Evolutionary conservation across 2,888 invertebrate genomes (phyloP), one percentile per base, ranked within the genome.

Genomic region (Apodemia zela): DNA sequence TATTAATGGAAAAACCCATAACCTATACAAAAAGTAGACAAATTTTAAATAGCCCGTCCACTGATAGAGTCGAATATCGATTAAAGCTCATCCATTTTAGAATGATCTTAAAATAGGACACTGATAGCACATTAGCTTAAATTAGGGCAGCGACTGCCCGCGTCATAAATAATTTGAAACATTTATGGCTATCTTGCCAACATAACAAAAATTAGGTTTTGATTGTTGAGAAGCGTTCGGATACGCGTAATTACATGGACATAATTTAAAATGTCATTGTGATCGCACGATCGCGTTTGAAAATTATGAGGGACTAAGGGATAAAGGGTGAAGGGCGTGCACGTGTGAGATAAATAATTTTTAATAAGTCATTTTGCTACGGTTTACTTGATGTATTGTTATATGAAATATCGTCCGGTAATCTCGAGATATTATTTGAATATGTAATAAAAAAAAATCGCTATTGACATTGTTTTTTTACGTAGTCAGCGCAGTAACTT

Each of bases 221-320:
- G 54, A 84, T 84, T 84, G 84, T 86, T 70, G 73, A 73, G 76
- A 67, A 62, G 71, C 68, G 66, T 60, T 58, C 67, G 66, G 68
- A 58, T 63, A 68, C 69, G 67, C 71, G 70, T 71, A 72, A 73
- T 75, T 78, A 75, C 80, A 47, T 80, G 82, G 82, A 80, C 80
- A 86, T 82, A 84, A 87, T 88, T 89, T 88, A 84, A 89, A 89
- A 82, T 82, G 79, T 77, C 80, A 87, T 86, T 87, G 87, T 71
- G 69, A 69, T 67, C 66, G 76, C 78, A 54, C 54, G 54, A 54
- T 25, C 54, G 29, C 73, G 73, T 78, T 81, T 80, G 80, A 80
- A 79, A 81, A 74, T 82, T 81, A 80, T 81, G 78, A 77, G 77
- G 82, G 80, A 78, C 73, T 25, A 57, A 57, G 29, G 54, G 29